A percentile compares a stretch with the other conserved stretches of the same genome.
These are phyloP conservation scores for Metridium senile DNA, from an alignment of 92 coral and sea anemone genomes.

Conservation along the genomic window DNA sequence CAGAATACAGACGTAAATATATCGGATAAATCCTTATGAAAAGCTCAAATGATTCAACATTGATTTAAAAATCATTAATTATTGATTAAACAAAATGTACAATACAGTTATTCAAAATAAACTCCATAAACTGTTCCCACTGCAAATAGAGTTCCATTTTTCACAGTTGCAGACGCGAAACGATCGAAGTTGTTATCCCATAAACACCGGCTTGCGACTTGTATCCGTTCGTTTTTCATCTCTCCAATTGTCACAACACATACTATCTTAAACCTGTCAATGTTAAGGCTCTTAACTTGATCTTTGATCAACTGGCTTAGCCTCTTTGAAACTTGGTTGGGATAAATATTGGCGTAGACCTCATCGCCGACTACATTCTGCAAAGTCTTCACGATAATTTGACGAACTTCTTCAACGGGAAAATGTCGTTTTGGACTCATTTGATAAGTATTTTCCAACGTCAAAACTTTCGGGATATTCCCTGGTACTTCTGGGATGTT, in stretches of 20 bases:
- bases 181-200: slow-evolving; percentile 58
- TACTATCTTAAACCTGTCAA: slow-evolving; percentile 59
- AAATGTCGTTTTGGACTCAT: slow-evolving; percentile 63
- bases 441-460: slow-evolving; percentile 69
- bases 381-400: slow-evolving; percentile 48
- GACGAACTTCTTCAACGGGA: slow-evolving; percentile 52
- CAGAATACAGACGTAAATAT: no score
- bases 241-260: slow-evolving; percentile 69
- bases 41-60: no score
- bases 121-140: slow-evolving; percentile 68
- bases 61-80: no score
- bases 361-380: slow-evolving; percentile 51
- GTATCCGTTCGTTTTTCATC: slow-evolving; percentile 37
- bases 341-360: slow-evolving; percentile 25
- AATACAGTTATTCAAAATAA: slow-evolving; percentile 41
- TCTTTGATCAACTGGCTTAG: slow-evolving; percentile 48
- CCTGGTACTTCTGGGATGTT: not conserved
- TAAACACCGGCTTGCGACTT: slow-evolving; percentile 69
- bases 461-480: not conserved
- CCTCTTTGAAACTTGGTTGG: slow-evolving; percentile 47
- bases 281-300: slow-evolving; percentile 48
- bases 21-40: no score
- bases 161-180: slow-evolving; percentile 41
- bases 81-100: no score
- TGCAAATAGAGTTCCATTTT: slow-evolving; percentile 46